phyloP scores from a whole-genome alignment of 2,888 invertebrate genomes.

The Lampropteryx suffumata region DNA sequence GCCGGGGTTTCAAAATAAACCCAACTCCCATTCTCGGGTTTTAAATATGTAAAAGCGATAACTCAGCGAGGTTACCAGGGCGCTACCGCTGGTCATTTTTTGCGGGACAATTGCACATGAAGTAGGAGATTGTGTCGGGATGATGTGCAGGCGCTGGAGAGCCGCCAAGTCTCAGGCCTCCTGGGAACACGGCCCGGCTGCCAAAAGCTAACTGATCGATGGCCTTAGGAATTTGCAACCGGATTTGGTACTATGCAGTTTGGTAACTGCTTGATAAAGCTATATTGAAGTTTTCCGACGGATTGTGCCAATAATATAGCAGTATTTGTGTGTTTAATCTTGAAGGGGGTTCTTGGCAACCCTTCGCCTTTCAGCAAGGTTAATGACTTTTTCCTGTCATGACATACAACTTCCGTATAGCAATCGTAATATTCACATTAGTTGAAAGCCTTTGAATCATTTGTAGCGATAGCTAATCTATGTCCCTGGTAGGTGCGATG shows the following conservation, averaged over 20 bases:
- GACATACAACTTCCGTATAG: no score
- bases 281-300: neutral
- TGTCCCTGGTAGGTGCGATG: neutral
- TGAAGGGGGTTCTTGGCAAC: no score
- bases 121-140: constrained; percentile 52
- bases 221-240: constrained; percentile 52
- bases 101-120: constrained; percentile 46
- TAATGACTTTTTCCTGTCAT: no score
- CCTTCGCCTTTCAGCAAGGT: no score
- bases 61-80: constrained; percentile 37
- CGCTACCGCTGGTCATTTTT: constrained; percentile 42
- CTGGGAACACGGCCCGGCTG: constrained; percentile 47
- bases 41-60: constrained; percentile 13
- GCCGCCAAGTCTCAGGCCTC: constrained; percentile 52
- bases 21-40: neutral
- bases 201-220: constrained; percentile 59
- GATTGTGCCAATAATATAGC: neutral
- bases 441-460: constrained; percentile 8
- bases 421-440: no score
- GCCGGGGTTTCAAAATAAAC: neutral
- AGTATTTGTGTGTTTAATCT: no score
- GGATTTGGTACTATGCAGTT: constrained; percentile 37
- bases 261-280: constrained; percentile 20
- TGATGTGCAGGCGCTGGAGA: constrained; percentile 52
- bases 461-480: constrained; percentile 25